Conservation (phyloP, 2,888 invertebrate species). For the Acleris cristana region DNA sequence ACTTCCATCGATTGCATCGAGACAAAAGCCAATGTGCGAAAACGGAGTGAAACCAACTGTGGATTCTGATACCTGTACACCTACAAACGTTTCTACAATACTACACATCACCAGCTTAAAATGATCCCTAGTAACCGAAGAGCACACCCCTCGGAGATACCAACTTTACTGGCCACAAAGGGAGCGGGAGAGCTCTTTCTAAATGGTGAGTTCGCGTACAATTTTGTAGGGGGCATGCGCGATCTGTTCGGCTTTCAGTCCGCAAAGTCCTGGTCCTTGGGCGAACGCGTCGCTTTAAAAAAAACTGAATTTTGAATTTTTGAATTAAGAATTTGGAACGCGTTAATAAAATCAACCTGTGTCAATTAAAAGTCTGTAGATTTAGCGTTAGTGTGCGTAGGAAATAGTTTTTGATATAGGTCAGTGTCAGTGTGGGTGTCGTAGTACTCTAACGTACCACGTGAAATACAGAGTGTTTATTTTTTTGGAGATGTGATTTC, state of each 20-base stretch:
- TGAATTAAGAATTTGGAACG: slow-evolving; percentile 18
- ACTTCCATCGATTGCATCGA: slow-evolving; percentile 34
- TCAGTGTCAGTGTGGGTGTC: slow-evolving; percentile 53
- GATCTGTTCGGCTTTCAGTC: slow-evolving; percentile 56
- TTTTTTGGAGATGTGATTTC: slow-evolving; percentile 49
- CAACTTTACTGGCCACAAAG: slow-evolving; percentile 27
- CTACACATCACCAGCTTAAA: slow-evolving; percentile 47
- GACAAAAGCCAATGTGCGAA: slow-evolving; percentile 39
- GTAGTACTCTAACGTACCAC: slow-evolving; percentile 36
- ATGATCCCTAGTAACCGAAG: slow-evolving; percentile 44
- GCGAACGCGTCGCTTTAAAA: slow-evolving; percentile 52
- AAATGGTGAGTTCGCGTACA: slow-evolving; percentile 53
- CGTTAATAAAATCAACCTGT: slow-evolving; percentile 41
- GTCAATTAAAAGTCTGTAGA: slow-evolving; percentile 39
- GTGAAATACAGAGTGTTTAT: slow-evolving; percentile 26
- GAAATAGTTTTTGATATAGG: slow-evolving; percentile 41
- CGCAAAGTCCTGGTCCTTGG: slow-evolving; percentile 51
- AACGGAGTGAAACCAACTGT: slow-evolving; percentile 71
- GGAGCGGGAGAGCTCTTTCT: slow-evolving; percentile 50
- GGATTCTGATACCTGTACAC: slow-evolving; percentile 59
- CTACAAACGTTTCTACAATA: slow-evolving; percentile 49
- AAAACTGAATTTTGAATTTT: slow-evolving; percentile 20
- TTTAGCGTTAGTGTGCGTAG: slow-evolving; percentile 5
- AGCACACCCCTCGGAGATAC: slow-evolving; percentile 33
- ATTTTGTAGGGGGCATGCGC: slow-evolving; percentile 69